Conservation (phyloP, 1,140 invertebrate species). For the roundworm (Caenorhabditis elegans) region DNA sequence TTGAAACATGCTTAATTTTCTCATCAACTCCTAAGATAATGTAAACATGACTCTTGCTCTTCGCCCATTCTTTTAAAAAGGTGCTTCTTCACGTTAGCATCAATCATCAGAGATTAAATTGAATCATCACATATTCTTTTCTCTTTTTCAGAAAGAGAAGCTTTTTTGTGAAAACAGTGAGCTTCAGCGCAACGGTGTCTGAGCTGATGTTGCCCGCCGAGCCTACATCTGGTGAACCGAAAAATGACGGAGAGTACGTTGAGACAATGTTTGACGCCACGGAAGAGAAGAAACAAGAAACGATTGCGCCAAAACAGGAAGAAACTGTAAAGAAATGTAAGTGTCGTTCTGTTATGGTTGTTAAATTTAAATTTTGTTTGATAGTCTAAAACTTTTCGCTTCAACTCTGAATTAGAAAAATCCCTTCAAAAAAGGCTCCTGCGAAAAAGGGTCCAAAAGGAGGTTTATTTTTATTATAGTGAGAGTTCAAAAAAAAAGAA, state of each 20-base stretch:
- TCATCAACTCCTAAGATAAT: no score
- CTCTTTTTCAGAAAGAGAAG: neutral
- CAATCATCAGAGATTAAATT: neutral
- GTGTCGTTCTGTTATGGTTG: no score
- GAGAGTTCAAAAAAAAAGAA: no score
- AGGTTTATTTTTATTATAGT: no score
- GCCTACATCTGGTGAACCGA: neutral
- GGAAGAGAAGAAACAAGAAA: neutral
- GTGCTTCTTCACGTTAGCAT: neutral
- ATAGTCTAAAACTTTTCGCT: no score
- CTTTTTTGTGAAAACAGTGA: constrained; percentile 3
- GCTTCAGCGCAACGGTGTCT: constrained; percentile 13
- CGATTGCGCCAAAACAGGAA: neutral
- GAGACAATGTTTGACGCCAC: neutral
- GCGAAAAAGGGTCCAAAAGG: no score
- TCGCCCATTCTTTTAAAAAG: neutral
- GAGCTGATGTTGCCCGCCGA: neutral
- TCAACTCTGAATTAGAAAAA: no score
- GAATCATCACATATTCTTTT: neutral
- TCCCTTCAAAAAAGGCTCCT: no score
- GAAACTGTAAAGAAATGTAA: neutral
- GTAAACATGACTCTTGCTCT: neutral
- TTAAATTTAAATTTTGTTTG: no score
- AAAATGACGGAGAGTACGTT: neutral
- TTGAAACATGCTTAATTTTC: no score